Base-by-base conservation (phyloP, 2,888 invertebrate genomes). In the Mesorhabditis sp. region DNA sequence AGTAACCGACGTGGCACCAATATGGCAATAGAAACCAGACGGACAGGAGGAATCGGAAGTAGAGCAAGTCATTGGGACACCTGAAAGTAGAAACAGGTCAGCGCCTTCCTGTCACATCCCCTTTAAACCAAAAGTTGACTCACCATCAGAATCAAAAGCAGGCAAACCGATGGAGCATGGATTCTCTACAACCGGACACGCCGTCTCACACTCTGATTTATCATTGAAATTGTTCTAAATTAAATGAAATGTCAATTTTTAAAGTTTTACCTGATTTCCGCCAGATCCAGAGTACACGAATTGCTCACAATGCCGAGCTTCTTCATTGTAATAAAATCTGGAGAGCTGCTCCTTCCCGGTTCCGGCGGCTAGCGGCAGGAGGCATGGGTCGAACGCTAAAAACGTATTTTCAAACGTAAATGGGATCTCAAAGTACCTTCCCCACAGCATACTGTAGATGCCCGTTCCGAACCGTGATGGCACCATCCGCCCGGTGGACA, bases 381-480 rank as follows among this genome's bases (percentile, higher is more conserved):
- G 74, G 65, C 82, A 82, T 0, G 81, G 77, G 68, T 81, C 77
- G 7, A 68, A 72, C 3, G 77, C 81, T 78, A 68, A 66, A 70
- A 62, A 2, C 58, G 1, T 0, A 1, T 50, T 50, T 10, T 10
- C 58, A 50, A 2, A 50, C 2, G 58, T 50, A 50, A 50, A 50
- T 28, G 1, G n/a, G 1, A 2, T 50, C 58, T 50, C 58, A 13
- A 50, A n/a, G 58, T 62, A 82, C 81, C 81, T 61, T 79, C 79
- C 3, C 81, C 80, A 69, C 85, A 85, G 70, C 85, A 85, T 5
- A 85, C 85, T 13, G 83, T 85, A 6, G 83, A 81, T 43, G 80
- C 81, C 6, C 79, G 75, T 4, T 77, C 79, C 43, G 78, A 77
- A 41, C 84, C 84, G n/a, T 83, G 79, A 68, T 85, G 85, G 65